A percentile compares a stretch with the other conserved stretches of the same genome.
Evolutionary conservation across 2,113 vertebrate species (phyloP).

Genomic region (Pelusios castaneus): DNA sequence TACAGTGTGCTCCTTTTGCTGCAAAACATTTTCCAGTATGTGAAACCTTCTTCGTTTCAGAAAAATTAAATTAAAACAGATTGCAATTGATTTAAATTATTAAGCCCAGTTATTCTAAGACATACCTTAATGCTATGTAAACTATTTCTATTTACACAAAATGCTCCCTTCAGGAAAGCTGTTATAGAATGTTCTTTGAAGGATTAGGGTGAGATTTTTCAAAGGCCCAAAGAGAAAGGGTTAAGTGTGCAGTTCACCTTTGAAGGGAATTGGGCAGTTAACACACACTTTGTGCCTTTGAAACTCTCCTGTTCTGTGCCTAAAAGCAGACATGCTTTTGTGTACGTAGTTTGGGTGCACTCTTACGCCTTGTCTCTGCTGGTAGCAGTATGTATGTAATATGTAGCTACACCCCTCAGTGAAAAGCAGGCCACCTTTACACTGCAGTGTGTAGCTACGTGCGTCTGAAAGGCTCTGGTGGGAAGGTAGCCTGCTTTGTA

Average conservation of each 20-base stretch:
- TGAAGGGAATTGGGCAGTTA: conserved; percentile 39
- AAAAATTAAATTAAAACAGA: conserved; percentile 6
- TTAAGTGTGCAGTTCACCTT: conserved; percentile 22
- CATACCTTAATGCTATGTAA: not conserved
- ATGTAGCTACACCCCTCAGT: not conserved
- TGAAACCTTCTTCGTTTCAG: not conserved
- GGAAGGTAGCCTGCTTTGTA: not conserved
- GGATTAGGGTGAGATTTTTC: conserved; percentile 32
- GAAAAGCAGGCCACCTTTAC: not conserved
- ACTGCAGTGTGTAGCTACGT: not conserved
- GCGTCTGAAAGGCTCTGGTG: not conserved
- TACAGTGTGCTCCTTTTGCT: conserved; percentile 17
- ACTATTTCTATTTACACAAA: conserved; percentile 19
- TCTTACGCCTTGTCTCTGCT: conserved; percentile 24
- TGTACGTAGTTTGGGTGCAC: conserved; percentile 64
- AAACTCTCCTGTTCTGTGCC: conserved; percentile 41
- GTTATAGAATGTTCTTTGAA: conserved; percentile 55
- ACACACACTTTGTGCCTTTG: conserved; percentile 42
- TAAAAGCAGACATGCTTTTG: conserved; percentile 40
- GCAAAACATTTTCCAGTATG: conserved; percentile 1
- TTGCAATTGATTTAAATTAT: conserved; percentile 40
- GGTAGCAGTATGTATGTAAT: not conserved
- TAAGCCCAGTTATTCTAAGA: conserved; percentile 20
- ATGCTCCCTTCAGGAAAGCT: conserved; percentile 16
- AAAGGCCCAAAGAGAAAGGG: not conserved